Base-by-base conservation (phyloP, 2,888 invertebrate species). In the Pomacea canaliculata region DNA sequence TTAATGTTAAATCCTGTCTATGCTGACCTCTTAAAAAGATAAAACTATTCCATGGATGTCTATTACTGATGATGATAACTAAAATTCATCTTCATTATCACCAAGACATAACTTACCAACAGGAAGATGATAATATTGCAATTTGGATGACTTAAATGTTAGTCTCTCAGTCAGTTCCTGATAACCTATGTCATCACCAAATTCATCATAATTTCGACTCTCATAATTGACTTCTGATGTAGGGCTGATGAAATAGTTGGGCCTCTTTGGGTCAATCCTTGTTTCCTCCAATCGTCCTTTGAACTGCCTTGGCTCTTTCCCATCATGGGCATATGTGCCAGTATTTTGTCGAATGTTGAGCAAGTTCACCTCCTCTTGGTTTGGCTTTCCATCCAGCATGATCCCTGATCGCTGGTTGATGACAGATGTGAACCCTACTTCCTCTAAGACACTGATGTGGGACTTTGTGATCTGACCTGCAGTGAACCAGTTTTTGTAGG, bases 151-250 rank as follows among this genome's bases (percentile, higher is more conserved):
- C 69, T 76, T 71, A 37, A 86, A 80, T 59, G 79, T 71, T 60
- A 82, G 75, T 70, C 79, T 80, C 75, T 88, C 87, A 18, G 81
- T 27, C 16, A 81, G 75, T 76, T 85, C 86, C 79, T 87, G 88
- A 72, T 84, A 87, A 10, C 88, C 88, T 68, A 87, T 82, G 49
- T 83, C 83, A 82, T 88, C 88, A 10, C 88, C 88, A 82, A 87
- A 88, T 78, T 88, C 87, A 19, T 79, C 81, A 9, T 68, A 70
- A 78, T 88, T 88, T n/a, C 76, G 79, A 7, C 68, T 72, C 75
- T 87, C 87, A 80, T 82, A 88, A 75, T 88, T 88, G 19, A 82
- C 76, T 7, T 60, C 51, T 5, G 86, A 83, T 23, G 81, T 78
- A 16, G 76, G 62, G 49, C 83, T 78, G 23, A 87, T 82, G 72